Percentiles rank a stretch among this genome's conserved stretches.
Evolutionary conservation across 2,888 invertebrate species (phyloP).

Genomic region (Anoplius nigerrimus): DNA sequence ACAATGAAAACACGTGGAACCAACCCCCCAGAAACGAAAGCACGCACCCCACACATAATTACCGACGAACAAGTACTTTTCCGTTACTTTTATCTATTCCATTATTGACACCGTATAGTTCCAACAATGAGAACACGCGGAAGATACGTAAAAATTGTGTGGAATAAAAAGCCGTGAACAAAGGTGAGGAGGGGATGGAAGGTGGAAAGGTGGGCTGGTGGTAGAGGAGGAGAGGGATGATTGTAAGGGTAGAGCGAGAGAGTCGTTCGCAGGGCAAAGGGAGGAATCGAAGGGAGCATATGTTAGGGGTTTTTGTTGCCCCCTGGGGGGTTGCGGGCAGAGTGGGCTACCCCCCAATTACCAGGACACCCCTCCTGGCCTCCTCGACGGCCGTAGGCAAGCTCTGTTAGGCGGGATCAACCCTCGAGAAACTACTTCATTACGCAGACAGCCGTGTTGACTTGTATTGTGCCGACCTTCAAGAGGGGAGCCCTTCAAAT

Average conservation of each 20-base stretch:
- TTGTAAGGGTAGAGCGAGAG: too few species aligned
- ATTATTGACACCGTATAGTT: too few species aligned
- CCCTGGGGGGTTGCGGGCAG: constrained; percentile 66
- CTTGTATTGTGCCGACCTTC: constrained; percentile 71
- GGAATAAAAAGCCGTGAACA: too few species aligned
- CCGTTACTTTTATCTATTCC: too few species aligned
- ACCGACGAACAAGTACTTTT: too few species aligned
- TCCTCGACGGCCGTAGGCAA: constrained; percentile 44
- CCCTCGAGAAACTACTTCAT: constrained; percentile 74
- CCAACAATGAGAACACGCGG: too few species aligned
- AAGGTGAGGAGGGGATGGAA: too few species aligned
- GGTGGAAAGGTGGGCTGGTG: constrained; percentile 1
- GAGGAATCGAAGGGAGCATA: constrained; percentile 65
- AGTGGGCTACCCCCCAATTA: constrained; percentile 74
- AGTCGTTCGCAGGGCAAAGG: constrained; percentile 11
- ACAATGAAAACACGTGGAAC: too few species aligned
- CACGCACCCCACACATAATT: too few species aligned
- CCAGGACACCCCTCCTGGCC: constrained; percentile 65
- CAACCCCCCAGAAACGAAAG: too few species aligned
- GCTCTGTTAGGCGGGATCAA: constrained; percentile 54
- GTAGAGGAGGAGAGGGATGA: too few species aligned
- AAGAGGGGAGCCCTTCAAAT: constrained; percentile 66
- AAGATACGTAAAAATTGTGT: too few species aligned
- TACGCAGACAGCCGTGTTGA: constrained; percentile 76
- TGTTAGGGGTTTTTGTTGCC: constrained; percentile 66